phyloP scores from a whole-genome alignment of 64 coral and sea anemone genomes.

The Montipora sp. region DNA sequence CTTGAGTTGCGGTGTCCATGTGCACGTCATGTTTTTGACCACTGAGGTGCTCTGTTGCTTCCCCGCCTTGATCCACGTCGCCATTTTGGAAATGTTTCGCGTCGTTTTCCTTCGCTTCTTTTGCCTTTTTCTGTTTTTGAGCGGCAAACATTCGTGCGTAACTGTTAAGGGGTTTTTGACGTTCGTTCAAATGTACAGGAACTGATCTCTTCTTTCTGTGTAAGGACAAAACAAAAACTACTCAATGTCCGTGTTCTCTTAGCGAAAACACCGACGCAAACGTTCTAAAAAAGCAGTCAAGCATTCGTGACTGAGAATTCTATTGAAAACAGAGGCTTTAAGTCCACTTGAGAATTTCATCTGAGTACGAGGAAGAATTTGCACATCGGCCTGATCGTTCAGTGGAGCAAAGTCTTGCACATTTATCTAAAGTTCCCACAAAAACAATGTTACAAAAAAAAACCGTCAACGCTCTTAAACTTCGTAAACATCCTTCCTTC shows the following conservation, averaged over 20 bases:
- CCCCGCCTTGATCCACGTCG: neutral
- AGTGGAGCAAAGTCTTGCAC: too few species aligned
- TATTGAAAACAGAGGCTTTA: too few species aligned
- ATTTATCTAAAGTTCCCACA: too few species aligned
- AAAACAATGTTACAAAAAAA: too few species aligned
- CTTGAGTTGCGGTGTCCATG: neutral
- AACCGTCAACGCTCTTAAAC: too few species aligned
- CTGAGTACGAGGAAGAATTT: too few species aligned
- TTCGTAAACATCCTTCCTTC: neutral
- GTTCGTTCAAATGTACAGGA: neutral
- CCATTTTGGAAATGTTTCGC: neutral
- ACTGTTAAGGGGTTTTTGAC: constrained; percentile 31
- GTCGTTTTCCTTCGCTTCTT: constrained; percentile 32
- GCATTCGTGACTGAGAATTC: too few species aligned
- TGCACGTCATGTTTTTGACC: neutral
- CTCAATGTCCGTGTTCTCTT: too few species aligned
- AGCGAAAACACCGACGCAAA: too few species aligned
- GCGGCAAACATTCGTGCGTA: constrained; percentile 44
- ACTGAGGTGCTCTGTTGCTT: neutral
- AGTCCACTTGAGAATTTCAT: too few species aligned
- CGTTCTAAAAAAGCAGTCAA: too few species aligned
- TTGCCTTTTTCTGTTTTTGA: constrained; percentile 33
- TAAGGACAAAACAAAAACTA: neutral
- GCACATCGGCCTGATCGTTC: too few species aligned
- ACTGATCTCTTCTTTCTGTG: constrained; percentile 18